A percentile compares a stretch with the other conserved stretches of the same genome.
These are phyloP conservation scores for Epinotia ramella DNA, from an alignment of 2,888 invertebrate genomes.

Conservation along the genomic window DNA sequence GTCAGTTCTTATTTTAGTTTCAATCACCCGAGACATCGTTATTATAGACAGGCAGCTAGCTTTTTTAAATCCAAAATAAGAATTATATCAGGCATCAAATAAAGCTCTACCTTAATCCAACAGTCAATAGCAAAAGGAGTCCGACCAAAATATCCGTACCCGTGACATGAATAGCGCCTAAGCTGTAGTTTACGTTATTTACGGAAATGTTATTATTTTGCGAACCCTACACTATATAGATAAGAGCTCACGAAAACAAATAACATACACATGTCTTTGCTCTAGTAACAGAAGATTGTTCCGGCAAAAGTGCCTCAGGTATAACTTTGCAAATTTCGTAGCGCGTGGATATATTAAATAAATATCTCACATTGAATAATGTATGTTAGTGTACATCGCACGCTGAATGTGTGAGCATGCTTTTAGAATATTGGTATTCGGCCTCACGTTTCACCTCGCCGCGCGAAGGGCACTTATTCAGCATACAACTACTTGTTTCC, in stretches of 20 bases:
- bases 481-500: conserved; percentile 48
- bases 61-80: background rate
- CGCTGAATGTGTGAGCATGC: conserved; percentile 49
- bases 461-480: conserved; percentile 44
- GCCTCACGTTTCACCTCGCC: conserved; percentile 47
- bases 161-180: no score
- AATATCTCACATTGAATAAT: conserved; percentile 45
- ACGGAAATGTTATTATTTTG: background rate
- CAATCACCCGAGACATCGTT: background rate
- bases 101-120: no score
- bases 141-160: no score
- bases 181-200: no score
- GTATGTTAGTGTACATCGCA: conserved; percentile 42
- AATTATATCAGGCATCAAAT: background rate
- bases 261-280: conserved; percentile 8
- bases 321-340: conserved; percentile 33
- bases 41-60: background rate
- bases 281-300: conserved; percentile 26
- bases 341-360: conserved; percentile 44
- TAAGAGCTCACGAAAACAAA: background rate
- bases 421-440: conserved; percentile 53
- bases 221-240: background rate
- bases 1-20: background rate
- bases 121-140: no score
- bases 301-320: conserved; percentile 20